Evolutionary conservation across 2,797 vertebrate genomes (phyloP).

Genomic region (Bovichtus variegatus): DNA sequence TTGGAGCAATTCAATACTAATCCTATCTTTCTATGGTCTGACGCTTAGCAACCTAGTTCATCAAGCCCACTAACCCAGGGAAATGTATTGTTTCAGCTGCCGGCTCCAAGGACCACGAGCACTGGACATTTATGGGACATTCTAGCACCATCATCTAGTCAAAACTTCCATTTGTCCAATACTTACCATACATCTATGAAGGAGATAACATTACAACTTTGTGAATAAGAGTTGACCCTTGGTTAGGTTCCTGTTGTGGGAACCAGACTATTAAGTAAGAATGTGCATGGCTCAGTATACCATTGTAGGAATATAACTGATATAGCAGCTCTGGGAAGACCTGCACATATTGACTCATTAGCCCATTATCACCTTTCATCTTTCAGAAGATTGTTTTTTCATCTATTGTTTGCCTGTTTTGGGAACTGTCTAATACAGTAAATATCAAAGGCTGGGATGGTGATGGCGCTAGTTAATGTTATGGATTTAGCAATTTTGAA

Average conservation of each 20-base stretch:
- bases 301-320: background rate
- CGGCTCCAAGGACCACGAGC: background rate
- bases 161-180: background rate
- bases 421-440: conserved; percentile 5
- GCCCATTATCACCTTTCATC: conserved; percentile 32
- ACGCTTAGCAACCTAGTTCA: too few species aligned
- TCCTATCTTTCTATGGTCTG: too few species aligned
- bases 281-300: background rate
- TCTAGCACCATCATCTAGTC: background rate
- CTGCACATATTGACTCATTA: background rate
- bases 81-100: too few species aligned
- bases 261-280: background rate
- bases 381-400: background rate
- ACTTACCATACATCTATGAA: background rate
- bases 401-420: background rate
- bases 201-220: background rate
- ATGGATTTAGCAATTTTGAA: background rate
- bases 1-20: too few species aligned
- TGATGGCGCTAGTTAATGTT: background rate
- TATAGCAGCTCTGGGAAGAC: background rate
- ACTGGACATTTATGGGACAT: background rate
- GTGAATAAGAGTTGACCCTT: background rate
- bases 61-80: too few species aligned
- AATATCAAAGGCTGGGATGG: conserved; percentile 11
- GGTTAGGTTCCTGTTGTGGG: background rate